Conservation (phyloP, 2,888 invertebrate genomes). For the Drymonia ruficornis region DNA sequence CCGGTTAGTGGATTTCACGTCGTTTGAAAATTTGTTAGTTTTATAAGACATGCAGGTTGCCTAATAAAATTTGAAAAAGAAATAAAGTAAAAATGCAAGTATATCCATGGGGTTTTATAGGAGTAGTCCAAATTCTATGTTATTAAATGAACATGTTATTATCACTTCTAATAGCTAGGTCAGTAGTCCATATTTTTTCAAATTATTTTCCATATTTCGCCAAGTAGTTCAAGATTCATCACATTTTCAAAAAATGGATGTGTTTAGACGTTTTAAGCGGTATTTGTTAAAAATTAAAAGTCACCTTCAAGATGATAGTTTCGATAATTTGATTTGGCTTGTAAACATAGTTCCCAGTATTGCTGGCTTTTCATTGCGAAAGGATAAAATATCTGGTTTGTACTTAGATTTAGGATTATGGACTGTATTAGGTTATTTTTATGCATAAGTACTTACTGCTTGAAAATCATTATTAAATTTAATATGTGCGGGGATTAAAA, state of each 20-base stretch:
- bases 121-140: constrained; percentile 12
- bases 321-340: constrained; percentile 57
- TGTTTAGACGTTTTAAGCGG: constrained; percentile 25
- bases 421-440: too few relatives aligned
- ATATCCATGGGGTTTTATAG: neutral
- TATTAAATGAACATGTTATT: constrained; percentile 12
- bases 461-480: too few relatives aligned
- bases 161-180: constrained; percentile 4
- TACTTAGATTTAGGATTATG: constrained; percentile 9
- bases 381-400: constrained; percentile 49
- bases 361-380: constrained; percentile 54
- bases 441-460: too few relatives aligned
- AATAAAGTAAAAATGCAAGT: neutral
- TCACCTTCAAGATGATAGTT: constrained; percentile 42
- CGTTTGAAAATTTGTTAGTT: too few relatives aligned
- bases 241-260: constrained; percentile 24
- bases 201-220: constrained; percentile 2
- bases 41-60: too few relatives aligned
- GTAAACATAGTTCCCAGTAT: constrained; percentile 54
- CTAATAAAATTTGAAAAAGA: too few relatives aligned
- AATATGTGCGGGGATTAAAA: too few relatives aligned
- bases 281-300: constrained; percentile 29
- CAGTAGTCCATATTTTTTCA: neutral
- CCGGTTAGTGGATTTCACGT: too few relatives aligned
- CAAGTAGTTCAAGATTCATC: neutral